Evolutionary conservation across 2,797 vertebrate species (phyloP).

Genomic region (Gymnocypris eckloni): DNA sequence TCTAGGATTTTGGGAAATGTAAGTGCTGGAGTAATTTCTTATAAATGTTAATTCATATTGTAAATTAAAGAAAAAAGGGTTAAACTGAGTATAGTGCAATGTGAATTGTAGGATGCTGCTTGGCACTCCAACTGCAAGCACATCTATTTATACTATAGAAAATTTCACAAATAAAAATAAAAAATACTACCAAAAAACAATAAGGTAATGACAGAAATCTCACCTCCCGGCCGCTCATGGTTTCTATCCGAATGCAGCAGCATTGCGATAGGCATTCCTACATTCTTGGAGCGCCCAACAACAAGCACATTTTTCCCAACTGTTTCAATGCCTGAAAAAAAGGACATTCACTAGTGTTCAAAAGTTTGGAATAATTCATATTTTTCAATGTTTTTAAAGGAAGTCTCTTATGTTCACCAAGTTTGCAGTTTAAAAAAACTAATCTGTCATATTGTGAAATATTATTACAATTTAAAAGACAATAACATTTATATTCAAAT

Average conservation of each 20-base stretch:
- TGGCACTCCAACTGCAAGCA: neutral
- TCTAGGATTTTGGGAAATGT: neutral
- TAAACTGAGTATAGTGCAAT: neutral
- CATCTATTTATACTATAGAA: neutral
- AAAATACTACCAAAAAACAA: neutral
- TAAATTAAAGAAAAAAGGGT: neutral
- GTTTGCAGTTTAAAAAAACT: neutral
- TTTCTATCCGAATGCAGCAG: conserved; percentile 88
- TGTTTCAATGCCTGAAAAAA: conserved; percentile 78
- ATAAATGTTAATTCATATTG: neutral
- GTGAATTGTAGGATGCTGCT: neutral
- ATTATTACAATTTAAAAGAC: neutral
- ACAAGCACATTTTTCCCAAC: conserved; percentile 92
- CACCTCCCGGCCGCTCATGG: conserved; percentile 90
- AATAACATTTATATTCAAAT: neutral
- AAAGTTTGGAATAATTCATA: neutral
- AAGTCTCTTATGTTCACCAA: neutral
- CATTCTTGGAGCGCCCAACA: conserved; percentile 91
- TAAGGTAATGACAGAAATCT: conserved; percentile 51
- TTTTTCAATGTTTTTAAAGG: neutral
- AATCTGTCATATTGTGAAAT: neutral
- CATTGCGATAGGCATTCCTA: conserved; percentile 94
- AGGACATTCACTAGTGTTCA: neutral
- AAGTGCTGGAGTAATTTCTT: neutral
- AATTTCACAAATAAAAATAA: neutral